These are phyloP conservation scores for Hemicrepidius hirtus DNA, from an alignment of 2,888 invertebrate species.

Conservation along the genomic window DNA sequence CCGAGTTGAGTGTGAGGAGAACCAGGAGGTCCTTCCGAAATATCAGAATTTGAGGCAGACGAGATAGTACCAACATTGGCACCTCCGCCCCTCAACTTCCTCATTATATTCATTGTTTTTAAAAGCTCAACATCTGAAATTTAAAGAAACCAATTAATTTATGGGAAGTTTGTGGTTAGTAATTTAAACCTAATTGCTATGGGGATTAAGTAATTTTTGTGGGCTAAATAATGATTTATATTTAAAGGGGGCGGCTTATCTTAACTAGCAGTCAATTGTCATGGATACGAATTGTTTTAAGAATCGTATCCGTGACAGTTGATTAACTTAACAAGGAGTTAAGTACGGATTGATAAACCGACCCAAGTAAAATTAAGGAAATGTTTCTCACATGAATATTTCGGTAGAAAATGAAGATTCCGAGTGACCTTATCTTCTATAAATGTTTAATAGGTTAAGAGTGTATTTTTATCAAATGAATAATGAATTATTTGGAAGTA, in stretches of 20 bases:
- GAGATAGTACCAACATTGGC: slow-evolving; percentile 73
- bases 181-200: too few relatives aligned
- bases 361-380: background rate
- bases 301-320: too few relatives aligned
- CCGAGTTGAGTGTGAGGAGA: slow-evolving; percentile 91
- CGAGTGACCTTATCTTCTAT: slow-evolving; percentile 3
- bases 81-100: slow-evolving; percentile 85
- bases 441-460: background rate
- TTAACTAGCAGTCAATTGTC: too few relatives aligned
- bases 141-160: background rate
- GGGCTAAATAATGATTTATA: too few relatives aligned
- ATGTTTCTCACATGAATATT: background rate
- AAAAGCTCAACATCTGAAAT: slow-evolving; percentile 29
- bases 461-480: background rate
- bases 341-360: too few relatives aligned
- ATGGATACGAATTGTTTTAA: too few relatives aligned
- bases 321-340: too few relatives aligned
- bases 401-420: background rate
- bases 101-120: slow-evolving; percentile 91
- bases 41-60: slow-evolving; percentile 74
- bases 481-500: background rate
- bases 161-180: background rate
- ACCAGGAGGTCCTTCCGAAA: slow-evolving; percentile 76
- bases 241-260: too few relatives aligned
- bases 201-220: too few relatives aligned